Conservation (phyloP, 1,140 invertebrate genomes). For the Bicyclus anynana region DNA sequence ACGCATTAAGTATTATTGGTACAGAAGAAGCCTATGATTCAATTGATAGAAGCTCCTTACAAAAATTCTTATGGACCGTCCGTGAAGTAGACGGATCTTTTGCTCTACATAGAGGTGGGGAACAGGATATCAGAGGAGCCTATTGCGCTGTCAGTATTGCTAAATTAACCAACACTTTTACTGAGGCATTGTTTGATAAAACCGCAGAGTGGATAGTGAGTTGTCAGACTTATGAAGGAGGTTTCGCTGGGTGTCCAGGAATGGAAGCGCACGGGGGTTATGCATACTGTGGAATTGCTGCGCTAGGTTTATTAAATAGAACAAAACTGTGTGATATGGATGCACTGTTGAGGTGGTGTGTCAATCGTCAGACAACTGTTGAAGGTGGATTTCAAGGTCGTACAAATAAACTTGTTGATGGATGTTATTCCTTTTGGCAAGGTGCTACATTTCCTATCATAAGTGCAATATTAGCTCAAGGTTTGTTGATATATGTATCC, state of each 20-base stretch:
- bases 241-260: slow-evolving; percentile 95
- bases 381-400: slow-evolving; percentile 97
- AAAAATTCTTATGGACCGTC: slow-evolving; percentile 87
- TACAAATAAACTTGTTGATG: slow-evolving; percentile 99
- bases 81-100: slow-evolving; percentile 93
- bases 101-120: slow-evolving; percentile 94
- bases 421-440: slow-evolving; percentile 99
- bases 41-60: slow-evolving; percentile 89
- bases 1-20: slow-evolving; percentile 93
- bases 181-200: slow-evolving; percentile 87
- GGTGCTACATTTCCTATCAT: slow-evolving; percentile 92
- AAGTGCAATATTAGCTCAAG: slow-evolving; percentile 68
- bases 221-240: slow-evolving; percentile 99
- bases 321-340: slow-evolving; percentile 88
- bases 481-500: no score
- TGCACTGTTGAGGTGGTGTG: slow-evolving; percentile 89
- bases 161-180: slow-evolving; percentile 88
- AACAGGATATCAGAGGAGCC: slow-evolving; percentile 95
- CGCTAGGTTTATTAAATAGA: slow-evolving; percentile 89
- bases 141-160: slow-evolving; percentile 97
- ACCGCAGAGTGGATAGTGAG: slow-evolving; percentile 94
- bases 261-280: slow-evolving; percentile 99
- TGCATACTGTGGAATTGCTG: slow-evolving; percentile 96
- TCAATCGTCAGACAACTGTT: slow-evolving; percentile 92
- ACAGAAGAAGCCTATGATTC: slow-evolving; percentile 90